Conservation (phyloP, 2,888 invertebrate species). For the Nymphalis c-album region DNA sequence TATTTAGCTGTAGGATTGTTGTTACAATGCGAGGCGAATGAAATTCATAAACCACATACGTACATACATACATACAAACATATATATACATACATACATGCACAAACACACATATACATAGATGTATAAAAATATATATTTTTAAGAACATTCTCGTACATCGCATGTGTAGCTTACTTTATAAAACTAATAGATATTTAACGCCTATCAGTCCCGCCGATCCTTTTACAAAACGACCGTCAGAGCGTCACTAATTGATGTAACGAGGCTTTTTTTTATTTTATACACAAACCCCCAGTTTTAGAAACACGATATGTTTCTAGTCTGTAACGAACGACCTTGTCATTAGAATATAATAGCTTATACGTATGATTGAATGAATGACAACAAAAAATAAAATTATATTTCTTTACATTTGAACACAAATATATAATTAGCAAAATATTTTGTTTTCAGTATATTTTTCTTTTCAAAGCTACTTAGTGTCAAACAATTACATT, state of each 20-base stretch:
- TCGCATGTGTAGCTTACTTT: not conserved
- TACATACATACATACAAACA: too few relatives aligned
- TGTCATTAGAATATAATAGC: not conserved
- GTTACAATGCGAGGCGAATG: too few relatives aligned
- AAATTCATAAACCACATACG: not conserved
- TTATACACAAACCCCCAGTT: slow-evolving; percentile 10
- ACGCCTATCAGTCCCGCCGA: slow-evolving; percentile 19
- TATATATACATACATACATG: too few relatives aligned
- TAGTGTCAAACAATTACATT: too few relatives aligned
- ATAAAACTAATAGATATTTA: slow-evolving; percentile 16
- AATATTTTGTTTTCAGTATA: too few relatives aligned
- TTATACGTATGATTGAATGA: not conserved
- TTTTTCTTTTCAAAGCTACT: too few relatives aligned
- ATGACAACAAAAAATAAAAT: not conserved
- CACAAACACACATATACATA: too few relatives aligned
- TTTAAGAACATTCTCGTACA: not conserved
- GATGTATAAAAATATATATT: too few relatives aligned
- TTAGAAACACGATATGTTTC: slow-evolving; percentile 4
- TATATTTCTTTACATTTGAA: too few relatives aligned
- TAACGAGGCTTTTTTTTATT: slow-evolving; percentile 15
- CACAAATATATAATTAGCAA: too few relatives aligned
- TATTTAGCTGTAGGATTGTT: too few relatives aligned
- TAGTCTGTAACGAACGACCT: not conserved
- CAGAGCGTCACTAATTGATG: slow-evolving; percentile 25
- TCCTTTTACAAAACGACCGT: slow-evolving; percentile 15